Conservation (phyloP, 2,797 vertebrate genomes). For the Scyliorhinus canicula region DNA sequence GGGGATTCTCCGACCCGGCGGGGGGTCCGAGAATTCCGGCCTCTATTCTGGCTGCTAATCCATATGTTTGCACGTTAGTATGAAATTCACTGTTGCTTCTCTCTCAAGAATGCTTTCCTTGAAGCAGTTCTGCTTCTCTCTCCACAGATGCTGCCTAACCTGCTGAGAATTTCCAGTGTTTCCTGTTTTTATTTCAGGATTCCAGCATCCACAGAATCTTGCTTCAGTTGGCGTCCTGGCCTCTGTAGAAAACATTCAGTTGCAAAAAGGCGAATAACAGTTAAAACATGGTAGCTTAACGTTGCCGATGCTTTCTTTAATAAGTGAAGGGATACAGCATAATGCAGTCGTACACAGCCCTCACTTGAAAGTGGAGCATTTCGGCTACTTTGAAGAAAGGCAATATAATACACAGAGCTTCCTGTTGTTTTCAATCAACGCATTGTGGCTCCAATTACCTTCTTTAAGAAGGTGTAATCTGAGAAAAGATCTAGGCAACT, state of each 20-base stretch:
- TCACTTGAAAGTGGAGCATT: not conserved
- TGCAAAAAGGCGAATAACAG: not conserved
- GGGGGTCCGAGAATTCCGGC: no score
- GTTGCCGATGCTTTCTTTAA: not conserved
- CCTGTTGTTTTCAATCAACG: conserved; percentile 35
- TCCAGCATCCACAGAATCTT: not conserved
- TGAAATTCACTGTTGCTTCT: no score
- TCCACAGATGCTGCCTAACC: not conserved
- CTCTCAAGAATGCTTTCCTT: no score
- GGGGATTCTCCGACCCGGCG: no score
- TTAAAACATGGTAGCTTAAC: not conserved
- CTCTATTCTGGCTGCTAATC: not conserved
- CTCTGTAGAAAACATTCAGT: not conserved
- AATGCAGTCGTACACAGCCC: conserved; percentile 41
- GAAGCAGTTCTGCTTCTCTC: no score
- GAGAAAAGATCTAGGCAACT: not conserved
- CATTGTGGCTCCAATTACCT: conserved; percentile 41
- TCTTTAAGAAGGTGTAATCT: conserved; percentile 36
- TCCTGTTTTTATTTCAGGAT: not conserved
- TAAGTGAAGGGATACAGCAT: not conserved
- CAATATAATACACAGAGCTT: conserved; percentile 26
- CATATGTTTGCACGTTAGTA: not conserved
- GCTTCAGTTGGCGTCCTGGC: not conserved
- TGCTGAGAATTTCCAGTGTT: no score
- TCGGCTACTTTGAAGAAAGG: conserved; percentile 37